A percentile compares a stretch with the other conserved stretches of the same genome.
Evolutionary conservation across 2,888 invertebrate species (phyloP).

Genomic region (Campaea margaritaria): DNA sequence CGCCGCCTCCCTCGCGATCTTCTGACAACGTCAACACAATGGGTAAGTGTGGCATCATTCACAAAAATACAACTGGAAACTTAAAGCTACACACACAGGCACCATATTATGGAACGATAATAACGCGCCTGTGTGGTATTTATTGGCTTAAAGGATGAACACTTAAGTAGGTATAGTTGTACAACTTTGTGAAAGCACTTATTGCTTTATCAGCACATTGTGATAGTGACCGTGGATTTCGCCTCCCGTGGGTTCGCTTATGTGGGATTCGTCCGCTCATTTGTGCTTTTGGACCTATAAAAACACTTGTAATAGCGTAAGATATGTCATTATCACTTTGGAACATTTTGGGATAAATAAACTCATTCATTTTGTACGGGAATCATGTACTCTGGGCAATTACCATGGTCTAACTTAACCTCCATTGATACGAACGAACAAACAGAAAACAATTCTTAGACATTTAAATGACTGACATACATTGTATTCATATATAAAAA

Average conservation of each 20-base stretch:
- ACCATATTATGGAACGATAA: too few species aligned
- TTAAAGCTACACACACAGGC: too few species aligned
- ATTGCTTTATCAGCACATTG: conserved; percentile 42
- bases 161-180: conserved; percentile 2
- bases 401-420: too few species aligned
- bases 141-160: not conserved
- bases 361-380: too few species aligned
- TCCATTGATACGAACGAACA: too few species aligned
- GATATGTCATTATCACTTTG: too few species aligned
- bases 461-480: too few species aligned
- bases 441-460: too few species aligned
- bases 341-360: too few species aligned
- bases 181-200: conserved; percentile 36
- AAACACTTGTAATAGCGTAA: not conserved
- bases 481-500: too few species aligned
- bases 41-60: conserved; percentile 57
- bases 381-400: too few species aligned
- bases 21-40: conserved; percentile 81
- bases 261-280: conserved; percentile 47
- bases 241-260: conserved; percentile 59
- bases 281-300: conserved; percentile 41
- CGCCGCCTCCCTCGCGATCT: conserved; percentile 79
- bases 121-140: too few species aligned
- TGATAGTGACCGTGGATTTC: conserved; percentile 31
- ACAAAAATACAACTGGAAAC: not conserved